A percentile compares a stretch with the other conserved stretches of the same genome.
Evolutionary conservation across 1,140 invertebrate species (phyloP).

Genomic region (Dysdera silvatica): DNA sequence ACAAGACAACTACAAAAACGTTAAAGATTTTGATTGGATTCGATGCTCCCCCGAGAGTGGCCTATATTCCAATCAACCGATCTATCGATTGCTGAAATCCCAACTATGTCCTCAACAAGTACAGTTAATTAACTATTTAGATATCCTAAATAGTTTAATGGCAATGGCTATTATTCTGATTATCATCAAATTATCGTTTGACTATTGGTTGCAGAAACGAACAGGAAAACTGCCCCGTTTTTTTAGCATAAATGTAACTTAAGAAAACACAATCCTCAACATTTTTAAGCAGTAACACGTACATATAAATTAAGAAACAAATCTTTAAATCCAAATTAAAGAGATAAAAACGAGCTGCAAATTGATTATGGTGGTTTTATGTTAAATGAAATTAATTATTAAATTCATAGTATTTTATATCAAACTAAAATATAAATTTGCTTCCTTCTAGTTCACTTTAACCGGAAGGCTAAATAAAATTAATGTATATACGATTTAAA

Average conservation of each 20-base stretch:
- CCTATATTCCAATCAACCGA: constrained; percentile 13
- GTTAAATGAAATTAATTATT: too few relatives aligned
- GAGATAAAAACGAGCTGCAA: too few relatives aligned
- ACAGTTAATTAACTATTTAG: constrained; percentile 23
- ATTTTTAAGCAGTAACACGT: too few relatives aligned
- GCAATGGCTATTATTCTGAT: constrained; percentile 30
- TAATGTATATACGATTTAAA: too few relatives aligned
- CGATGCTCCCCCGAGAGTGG: constrained; percentile 25
- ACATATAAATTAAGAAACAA: too few relatives aligned
- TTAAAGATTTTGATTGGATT: constrained; percentile 26
- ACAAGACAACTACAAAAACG: constrained; percentile 25
- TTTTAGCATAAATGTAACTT: constrained; percentile 27
- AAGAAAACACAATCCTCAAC: neutral
- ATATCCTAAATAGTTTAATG: constrained; percentile 30
- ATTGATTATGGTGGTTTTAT: too few relatives aligned
- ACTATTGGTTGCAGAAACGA: constrained; percentile 32
- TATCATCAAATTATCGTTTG: constrained; percentile 28
- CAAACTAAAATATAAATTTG: too few relatives aligned
- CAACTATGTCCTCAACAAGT: constrained; percentile 30
- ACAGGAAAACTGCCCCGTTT: constrained; percentile 33
- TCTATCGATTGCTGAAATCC: constrained; percentile 27
- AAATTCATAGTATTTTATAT: too few relatives aligned
- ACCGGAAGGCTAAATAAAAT: too few relatives aligned
- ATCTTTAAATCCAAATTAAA: too few relatives aligned
- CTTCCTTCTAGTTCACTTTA: too few relatives aligned